Conservation (phyloP, 2,113 vertebrate genomes). For the Anoura caudifer region DNA sequence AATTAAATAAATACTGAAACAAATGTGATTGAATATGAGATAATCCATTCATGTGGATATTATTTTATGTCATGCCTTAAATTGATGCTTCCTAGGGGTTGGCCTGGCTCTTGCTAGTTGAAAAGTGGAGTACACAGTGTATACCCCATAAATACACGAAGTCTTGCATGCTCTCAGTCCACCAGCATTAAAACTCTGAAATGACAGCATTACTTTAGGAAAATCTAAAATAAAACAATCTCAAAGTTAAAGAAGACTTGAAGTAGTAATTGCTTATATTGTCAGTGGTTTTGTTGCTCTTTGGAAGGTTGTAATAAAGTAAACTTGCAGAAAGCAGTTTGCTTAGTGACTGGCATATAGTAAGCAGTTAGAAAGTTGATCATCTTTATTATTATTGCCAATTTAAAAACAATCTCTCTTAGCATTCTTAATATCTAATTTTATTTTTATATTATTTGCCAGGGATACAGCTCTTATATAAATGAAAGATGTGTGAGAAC, state of each 20-base stretch:
- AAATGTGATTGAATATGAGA: constrained; percentile 65
- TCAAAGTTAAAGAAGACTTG: background rate
- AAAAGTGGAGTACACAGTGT: background rate
- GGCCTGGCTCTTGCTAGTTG: constrained; percentile 13
- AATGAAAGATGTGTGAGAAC: background rate
- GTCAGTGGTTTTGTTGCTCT: background rate
- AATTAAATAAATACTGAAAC: constrained; percentile 69
- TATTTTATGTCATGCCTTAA: constrained; percentile 67
- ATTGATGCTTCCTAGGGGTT: constrained; percentile 42
- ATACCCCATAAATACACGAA: background rate
- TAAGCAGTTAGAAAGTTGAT: background rate
- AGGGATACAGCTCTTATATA: background rate
- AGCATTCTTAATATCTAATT: background rate
- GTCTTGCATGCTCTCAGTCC: background rate
- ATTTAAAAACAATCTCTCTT: background rate
- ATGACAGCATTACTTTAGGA: background rate
- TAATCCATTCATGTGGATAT: constrained; percentile 57
- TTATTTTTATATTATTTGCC: background rate
- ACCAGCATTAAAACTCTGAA: background rate
- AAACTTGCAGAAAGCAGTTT: background rate
- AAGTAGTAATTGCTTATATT: background rate
- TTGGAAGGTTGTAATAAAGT: background rate
- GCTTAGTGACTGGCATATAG: background rate
- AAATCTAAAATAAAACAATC: background rate
- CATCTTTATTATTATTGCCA: background rate